A percentile compares a stretch with the other conserved stretches of the same genome.
Evolutionary conservation across 2,113 vertebrate species (phyloP).

Genomic region (Eidolon helvum): DNA sequence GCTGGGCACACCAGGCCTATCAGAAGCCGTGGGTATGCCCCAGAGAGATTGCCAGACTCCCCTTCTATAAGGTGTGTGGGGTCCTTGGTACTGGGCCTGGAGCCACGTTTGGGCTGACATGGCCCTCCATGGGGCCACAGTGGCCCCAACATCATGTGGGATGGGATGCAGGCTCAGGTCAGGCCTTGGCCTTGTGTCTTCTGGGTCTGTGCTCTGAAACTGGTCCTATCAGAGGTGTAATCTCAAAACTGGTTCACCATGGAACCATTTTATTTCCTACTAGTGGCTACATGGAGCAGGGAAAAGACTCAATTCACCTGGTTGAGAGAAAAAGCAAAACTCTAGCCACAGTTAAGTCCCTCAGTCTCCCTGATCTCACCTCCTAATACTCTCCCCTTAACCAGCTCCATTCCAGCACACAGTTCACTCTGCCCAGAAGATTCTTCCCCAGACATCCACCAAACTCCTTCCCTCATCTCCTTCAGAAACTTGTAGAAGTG

Average conservation of each 20-base stretch:
- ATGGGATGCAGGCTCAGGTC: not conserved
- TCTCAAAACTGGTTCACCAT: not conserved
- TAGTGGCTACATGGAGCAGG: not conserved
- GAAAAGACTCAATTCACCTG: not conserved
- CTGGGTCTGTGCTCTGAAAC: not conserved
- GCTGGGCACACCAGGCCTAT: not conserved
- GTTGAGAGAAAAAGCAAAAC: not conserved
- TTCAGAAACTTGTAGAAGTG: not conserved
- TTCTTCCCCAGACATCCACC: not conserved
- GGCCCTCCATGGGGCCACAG: rapidly evolving
- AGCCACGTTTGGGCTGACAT: not conserved
- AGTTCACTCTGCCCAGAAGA: not conserved
- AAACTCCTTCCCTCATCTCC: not conserved
- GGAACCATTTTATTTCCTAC: not conserved
- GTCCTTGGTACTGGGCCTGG: not conserved
- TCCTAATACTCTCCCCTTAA: not conserved
- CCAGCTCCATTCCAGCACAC: not conserved
- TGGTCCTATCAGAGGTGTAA: rapidly evolving
- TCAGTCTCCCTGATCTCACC: not conserved
- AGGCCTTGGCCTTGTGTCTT: not conserved
- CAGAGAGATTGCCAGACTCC: not conserved
- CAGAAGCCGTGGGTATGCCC: too few species aligned
- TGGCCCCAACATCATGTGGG: too few species aligned
- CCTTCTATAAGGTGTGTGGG: not conserved
- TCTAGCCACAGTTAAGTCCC: not conserved